A percentile compares a stretch with the other conserved stretches of the same genome.
These are phyloP conservation scores for Balanococcus diminutus DNA, from an alignment of 2,888 invertebrate species.

Conservation along the genomic window DNA sequence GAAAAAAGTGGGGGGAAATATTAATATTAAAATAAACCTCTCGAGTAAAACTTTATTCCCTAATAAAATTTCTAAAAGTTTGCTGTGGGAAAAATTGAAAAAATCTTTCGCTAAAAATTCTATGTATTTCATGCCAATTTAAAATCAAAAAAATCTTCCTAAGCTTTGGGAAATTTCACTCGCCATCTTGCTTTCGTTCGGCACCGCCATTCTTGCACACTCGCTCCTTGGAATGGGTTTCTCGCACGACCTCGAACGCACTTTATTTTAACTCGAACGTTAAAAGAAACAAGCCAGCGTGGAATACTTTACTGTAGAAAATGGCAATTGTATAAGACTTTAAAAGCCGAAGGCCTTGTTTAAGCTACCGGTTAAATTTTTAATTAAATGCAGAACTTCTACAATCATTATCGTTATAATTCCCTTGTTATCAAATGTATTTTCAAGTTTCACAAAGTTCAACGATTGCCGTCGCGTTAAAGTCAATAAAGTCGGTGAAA, in stretches of 20 bases:
- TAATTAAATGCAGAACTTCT: conserved; percentile 19
- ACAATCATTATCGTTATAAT: conserved; percentile 31
- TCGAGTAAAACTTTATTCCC: too few species aligned
- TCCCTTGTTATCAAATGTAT: conserved; percentile 27
- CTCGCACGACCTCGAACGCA: not conserved
- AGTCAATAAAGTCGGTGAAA: not conserved
- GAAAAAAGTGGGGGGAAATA: too few species aligned
- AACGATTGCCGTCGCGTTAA: conserved; percentile 8
- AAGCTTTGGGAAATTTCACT: not conserved
- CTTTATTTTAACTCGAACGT: not conserved
- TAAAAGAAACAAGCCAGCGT: conserved; percentile 6
- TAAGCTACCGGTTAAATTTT: conserved; percentile 15
- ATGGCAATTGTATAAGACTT: not conserved
- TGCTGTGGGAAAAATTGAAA: too few species aligned
- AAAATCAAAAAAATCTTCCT: not conserved
- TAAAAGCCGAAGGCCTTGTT: conserved; percentile 20
- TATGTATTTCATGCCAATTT: too few species aligned
- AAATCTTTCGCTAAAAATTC: too few species aligned
- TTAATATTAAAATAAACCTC: too few species aligned
- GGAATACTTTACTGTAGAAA: not conserved
- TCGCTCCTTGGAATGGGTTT: not conserved
- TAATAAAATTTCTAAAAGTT: too few species aligned
- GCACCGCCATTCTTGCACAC: too few species aligned
- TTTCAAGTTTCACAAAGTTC: conserved; percentile 17
- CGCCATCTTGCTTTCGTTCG: not conserved